These are phyloP conservation scores for Caenorhabditis wallacei DNA, from an alignment of 2,888 invertebrate genomes.

Conservation along the genomic window DNA sequence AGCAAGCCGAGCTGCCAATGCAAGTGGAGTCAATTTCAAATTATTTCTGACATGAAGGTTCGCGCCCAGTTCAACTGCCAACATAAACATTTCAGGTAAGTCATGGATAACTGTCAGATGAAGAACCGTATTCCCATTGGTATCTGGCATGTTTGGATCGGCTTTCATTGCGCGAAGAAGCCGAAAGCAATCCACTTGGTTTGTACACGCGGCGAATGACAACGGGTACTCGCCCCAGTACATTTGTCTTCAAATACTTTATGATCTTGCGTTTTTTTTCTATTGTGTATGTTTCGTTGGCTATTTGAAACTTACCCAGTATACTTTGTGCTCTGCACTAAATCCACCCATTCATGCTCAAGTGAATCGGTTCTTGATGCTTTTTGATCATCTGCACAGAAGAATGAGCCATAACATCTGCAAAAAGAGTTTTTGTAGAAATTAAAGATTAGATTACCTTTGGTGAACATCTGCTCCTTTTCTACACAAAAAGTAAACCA, in stretches of 20 bases:
- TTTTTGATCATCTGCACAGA: conserved; percentile 98
- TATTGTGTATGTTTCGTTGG: not conserved
- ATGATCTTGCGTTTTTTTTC: conserved; percentile 25
- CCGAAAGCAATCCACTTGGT: conserved; percentile 97
- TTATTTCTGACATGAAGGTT: conserved; percentile 91
- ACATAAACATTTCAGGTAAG: conserved; percentile 92
- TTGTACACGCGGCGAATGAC: conserved; percentile 95
- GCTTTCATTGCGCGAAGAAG: conserved; percentile 95
- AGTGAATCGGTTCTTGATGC: conserved; percentile 87
- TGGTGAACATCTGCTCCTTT: conserved; percentile 91
- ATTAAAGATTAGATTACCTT: no score
- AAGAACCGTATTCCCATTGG: conserved; percentile 96
- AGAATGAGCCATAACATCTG: conserved; percentile 91
- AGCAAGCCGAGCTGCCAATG: conserved; percentile 86
- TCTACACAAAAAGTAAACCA: conserved; percentile 96
- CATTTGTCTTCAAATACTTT: conserved; percentile 88
- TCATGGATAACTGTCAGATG: conserved; percentile 98
- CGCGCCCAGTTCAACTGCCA: conserved; percentile 94
- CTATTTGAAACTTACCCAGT: conserved; percentile 86
- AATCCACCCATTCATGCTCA: conserved; percentile 94
- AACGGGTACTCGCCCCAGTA: conserved; percentile 99
- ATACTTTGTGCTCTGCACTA: conserved; percentile 90
- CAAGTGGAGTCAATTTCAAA: conserved; percentile 92
- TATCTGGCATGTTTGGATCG: conserved; percentile 95
- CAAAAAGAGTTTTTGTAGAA: no score